Evolutionary conservation across 2,797 vertebrate species (phyloP), one percentile per base, ranked within the genome.

Genomic region (Tenualosa ilisha): DNA sequence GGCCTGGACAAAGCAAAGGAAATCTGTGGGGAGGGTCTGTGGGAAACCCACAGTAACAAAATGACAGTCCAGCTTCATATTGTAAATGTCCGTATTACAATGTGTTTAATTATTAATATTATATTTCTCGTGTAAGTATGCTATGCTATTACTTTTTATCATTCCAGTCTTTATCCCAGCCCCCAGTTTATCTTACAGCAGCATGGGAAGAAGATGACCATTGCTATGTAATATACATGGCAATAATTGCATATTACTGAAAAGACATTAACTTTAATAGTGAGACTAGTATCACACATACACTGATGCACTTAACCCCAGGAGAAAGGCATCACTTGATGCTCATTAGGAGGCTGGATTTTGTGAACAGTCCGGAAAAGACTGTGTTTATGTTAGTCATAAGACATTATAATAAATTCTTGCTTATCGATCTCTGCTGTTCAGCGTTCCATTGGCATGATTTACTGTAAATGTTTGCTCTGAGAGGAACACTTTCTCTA

Each of bases 11-110:
- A 24, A 8, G 59, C 22, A 24, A 24, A 61, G n/a, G 59, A 63
- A 63, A 63, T 63, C 22, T 24, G 59, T 63, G 59, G 59, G 7
- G n/a, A 63, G n/a, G n/a, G 59, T 24, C n/a, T 63, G n/a, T 63
- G 59, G 59, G 59, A 63, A 63, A n/a, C n/a, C 6, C n/a, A 24
- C 59, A 24, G 6, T n/a, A 61, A 61, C 22, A 61, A 61, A 61
- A 61, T 24, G 59, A 24, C 59, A 63, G 59, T 24, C 59, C n/a
- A 11, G 24, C 59, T 61, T 61, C 8, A 61, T 9, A 6, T 61
- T 61, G 22, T 61, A 63, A 63, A 63, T 63, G 59, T 63, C 22
- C n/a, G 59, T 63, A 24, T 63, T 63, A 63, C 59, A 63, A 63
- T 24, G 6, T 63, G n/a, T 24, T 63, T 24, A 63, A 63, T 63